Base-by-base conservation (phyloP, 2,888 invertebrate species). In the Scelioninae gen. 1 region DNA sequence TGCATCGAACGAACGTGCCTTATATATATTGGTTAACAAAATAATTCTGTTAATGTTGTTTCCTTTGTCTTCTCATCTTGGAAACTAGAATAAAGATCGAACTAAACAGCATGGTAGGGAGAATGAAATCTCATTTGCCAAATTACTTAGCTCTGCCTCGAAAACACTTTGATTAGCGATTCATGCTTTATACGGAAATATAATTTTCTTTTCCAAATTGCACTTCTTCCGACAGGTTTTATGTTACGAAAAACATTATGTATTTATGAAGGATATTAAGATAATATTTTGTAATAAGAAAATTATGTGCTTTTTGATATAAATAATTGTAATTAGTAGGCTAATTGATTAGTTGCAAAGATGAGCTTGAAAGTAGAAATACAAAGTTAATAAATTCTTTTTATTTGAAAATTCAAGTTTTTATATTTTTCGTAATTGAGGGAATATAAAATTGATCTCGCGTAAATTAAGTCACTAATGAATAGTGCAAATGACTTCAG, bases 81-180 rank as follows among this genome's bases (percentile, higher is more conserved):
- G 11, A 31, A 62, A 31, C 16, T 15, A 8, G 15, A 9, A 8
- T 72, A 11, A 62, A 72, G 71, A 51, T 38, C 40, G 38, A 51
- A 71, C 49, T 60, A 60, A 49, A 71, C 32, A 60, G 60, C 58
- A 51, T 47, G 11, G 51, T 11, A 15, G 16, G 11, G 60, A 23
- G 40, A 71, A 49, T 49, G 62, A 72, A 72, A 62, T 72, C 62
- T 72, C 60, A 43, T 74, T 74, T 63, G 32, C 45, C 45, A 63
- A 55, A 74, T 74, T 74, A 63, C 72, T 74, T 53, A 29, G 55
- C 63, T 74, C 16, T 45, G 23, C 15, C 40, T 32, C 9, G 47
- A 43, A 60, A 72, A 63, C 55, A 55, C 55, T 74, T 74, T 74
- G 63, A 74, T 74, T 74, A 63, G 55, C 29, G 55, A 63, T 72